phyloP scores from a whole-genome alignment of 2,888 invertebrate genomes.

The Helicoverpa assulta region DNA sequence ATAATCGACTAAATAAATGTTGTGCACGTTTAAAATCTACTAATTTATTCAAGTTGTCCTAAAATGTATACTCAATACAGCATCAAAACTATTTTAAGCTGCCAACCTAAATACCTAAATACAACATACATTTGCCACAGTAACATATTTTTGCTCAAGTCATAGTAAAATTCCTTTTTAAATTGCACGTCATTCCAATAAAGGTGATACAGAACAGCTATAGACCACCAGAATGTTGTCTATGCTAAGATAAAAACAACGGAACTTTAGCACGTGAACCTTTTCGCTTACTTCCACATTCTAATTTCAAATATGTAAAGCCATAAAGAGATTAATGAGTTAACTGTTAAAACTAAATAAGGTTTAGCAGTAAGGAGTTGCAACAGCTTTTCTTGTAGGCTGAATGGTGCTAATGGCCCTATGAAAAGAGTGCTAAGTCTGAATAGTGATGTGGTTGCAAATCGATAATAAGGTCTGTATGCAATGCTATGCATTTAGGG shows the following conservation, averaged over 20 bases:
- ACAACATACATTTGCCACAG: background rate
- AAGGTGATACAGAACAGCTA: background rate
- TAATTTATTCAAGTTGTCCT: background rate
- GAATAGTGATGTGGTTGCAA: slow-evolving; percentile 48
- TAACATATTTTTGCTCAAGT: background rate
- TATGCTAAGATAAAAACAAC: background rate
- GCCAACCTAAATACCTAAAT: background rate
- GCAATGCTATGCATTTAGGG: slow-evolving; percentile 57
- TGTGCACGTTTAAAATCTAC: slow-evolving; percentile 17
- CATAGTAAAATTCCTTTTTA: slow-evolving; percentile 7
- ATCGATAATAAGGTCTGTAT: slow-evolving; percentile 54
- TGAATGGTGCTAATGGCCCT: slow-evolving; percentile 48
- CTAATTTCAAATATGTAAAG: slow-evolving; percentile 24
- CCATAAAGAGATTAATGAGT: slow-evolving; percentile 9
- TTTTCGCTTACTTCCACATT: slow-evolving; percentile 35
- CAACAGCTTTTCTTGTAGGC: slow-evolving; percentile 32
- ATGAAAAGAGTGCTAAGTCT: slow-evolving; percentile 41
- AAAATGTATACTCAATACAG: background rate
- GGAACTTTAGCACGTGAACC: slow-evolving; percentile 5
- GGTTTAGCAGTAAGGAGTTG: slow-evolving; percentile 49
- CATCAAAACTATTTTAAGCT: background rate
- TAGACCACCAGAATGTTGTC: background rate
- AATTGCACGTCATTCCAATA: background rate
- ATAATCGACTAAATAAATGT: slow-evolving; percentile 14
- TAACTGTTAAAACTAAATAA: slow-evolving; percentile 28